Base-by-base conservation (phyloP, 2,797 vertebrate species). In the Mareca penelope region DNA sequence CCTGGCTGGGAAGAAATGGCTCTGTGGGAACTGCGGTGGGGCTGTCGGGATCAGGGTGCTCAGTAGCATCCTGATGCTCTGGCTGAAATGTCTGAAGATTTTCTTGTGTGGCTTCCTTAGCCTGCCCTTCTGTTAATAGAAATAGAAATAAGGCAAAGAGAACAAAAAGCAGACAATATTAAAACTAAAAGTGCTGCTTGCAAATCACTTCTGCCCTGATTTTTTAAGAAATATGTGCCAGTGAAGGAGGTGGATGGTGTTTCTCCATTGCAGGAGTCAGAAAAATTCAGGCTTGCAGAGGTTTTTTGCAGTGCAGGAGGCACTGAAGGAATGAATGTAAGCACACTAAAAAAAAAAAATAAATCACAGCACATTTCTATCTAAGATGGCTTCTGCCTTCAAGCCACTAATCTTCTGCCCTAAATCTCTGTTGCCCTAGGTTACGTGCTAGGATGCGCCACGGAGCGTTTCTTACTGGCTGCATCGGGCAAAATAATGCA, bases 311-410 rank as follows among this genome's bases (percentile, higher is more conserved):
- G 89, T 64, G 6, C 24, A 6, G 4, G 40, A 6, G 33, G 84
- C 12, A 2, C 31, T 5, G 40, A 10, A 28, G 61, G 85, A 39
- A 76, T 14, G 81, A 39, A 71, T 13, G 80, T 0, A 8, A 73
- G 6, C n/a, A 8, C 0, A 5, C 44, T 6, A 4, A 17, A 35
- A 33, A 40, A 14, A 42, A 19, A 44, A 19, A 44, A 9, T 40
- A 13, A 21, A 77, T 29, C 68, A 14, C 76, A 23, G 7, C 40
- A 1, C 76, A 2, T 6, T 61, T 57, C 76, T 6, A 10, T 19
- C 92, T 92, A 92, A 94, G 73, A 94, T 89, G 91, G 95, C 94
- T 95, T 94, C 95, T 91, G 88, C 85, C 88, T 95, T 50, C 29
- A 21, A 83, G 89, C 69, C 85, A 11, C 52, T 87, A 29, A 93